Evolutionary conservation across 2,797 vertebrate genomes (phyloP), one percentile per base, ranked within the genome.

Genomic region (Lithobates sylvaticus): DNA sequence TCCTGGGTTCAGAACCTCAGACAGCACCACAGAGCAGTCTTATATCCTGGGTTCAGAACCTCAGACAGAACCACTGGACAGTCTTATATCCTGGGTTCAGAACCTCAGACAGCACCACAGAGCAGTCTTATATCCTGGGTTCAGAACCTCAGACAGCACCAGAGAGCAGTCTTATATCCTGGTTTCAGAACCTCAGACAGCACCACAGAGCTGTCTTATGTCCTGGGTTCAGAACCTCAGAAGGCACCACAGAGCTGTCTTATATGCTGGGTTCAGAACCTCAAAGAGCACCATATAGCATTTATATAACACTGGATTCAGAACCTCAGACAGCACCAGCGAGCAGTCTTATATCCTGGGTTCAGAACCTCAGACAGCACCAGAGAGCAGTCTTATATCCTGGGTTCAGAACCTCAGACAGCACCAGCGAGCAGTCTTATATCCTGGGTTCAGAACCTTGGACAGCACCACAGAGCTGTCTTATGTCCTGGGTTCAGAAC

Each of bases 321-420:
- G 44, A 44, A 75, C 73, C 73, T 50, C 10, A 42, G 26, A 32
- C 10, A 75, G 44, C 16, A 71, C 7, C 10, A 18, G 2, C 6
- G 0, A 26, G 13, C 12, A 4, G 10, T 1, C 3, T 5, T 0
- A 8, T 4, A 61, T 5, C 2, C 75, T 34, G 29, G 1, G 0
- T 8, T 64, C 4, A 76, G 50, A 50, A n/a, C 50, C 75, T 54
- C n/a, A 9, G 16, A 36, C 50, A 76, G 29, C 50, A 36, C 27
- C 6, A 0, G 2, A 2, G 9, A 26, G 2, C 5, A 64, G 6
- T 9, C 5, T 1, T 23, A 10, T 65, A 65, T 26, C 9, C 9
- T 42, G 70, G 7, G 9, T 16, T 42, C 36, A 73, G 36, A 73
- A n/a, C 39, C 39, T 10, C 26, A 36, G 8, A 4, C 61, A 65